A percentile compares a stretch with the other conserved stretches of the same genome.
These are phyloP conservation scores for Sebastes kiyomatsui DNA, from an alignment of 2,797 vertebrate species.

Conservation along the genomic window DNA sequence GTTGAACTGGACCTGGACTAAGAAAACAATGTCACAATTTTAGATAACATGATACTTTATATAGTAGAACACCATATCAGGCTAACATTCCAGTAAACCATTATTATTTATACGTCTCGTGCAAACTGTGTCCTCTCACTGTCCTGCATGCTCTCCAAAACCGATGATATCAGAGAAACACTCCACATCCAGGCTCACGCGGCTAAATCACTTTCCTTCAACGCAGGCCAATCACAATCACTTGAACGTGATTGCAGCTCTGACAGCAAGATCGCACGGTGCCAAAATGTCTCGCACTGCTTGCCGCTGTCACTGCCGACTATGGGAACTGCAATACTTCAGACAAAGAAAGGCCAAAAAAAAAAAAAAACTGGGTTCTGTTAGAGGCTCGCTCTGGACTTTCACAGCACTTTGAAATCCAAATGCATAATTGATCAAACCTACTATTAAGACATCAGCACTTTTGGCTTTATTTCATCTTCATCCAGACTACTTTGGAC, in stretches of 20 bases:
- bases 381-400: not conserved
- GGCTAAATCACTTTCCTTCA: slow-evolving; percentile 58
- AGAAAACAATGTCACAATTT: too few relatives aligned
- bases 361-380: not conserved
- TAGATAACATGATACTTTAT: too few relatives aligned
- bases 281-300: slow-evolving; percentile 32
- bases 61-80: not conserved
- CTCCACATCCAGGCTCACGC: slow-evolving; percentile 36
- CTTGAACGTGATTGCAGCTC: slow-evolving; percentile 57
- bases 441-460: slow-evolving; percentile 46
- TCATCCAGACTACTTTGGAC: slow-evolving; percentile 17
- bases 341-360: not conserved
- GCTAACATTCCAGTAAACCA: slow-evolving; percentile 1
- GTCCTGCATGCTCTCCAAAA: slow-evolving; percentile 16
- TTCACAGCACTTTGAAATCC: slow-evolving; percentile 34
- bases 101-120: slow-evolving; percentile 2
- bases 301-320: slow-evolving; percentile 33
- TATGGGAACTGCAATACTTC: not conserved
- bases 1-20: too few relatives aligned
- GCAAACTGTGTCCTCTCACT: slow-evolving; percentile 15
- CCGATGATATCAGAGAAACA: slow-evolving; percentile 45
- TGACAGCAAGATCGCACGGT: slow-evolving; percentile 14
- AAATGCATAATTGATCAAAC: slow-evolving; percentile 51
- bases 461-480: slow-evolving; percentile 44
- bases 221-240: slow-evolving; percentile 58